Conservation (phyloP, 2,113 vertebrate species). For the Elgaria multicarinata region DNA sequence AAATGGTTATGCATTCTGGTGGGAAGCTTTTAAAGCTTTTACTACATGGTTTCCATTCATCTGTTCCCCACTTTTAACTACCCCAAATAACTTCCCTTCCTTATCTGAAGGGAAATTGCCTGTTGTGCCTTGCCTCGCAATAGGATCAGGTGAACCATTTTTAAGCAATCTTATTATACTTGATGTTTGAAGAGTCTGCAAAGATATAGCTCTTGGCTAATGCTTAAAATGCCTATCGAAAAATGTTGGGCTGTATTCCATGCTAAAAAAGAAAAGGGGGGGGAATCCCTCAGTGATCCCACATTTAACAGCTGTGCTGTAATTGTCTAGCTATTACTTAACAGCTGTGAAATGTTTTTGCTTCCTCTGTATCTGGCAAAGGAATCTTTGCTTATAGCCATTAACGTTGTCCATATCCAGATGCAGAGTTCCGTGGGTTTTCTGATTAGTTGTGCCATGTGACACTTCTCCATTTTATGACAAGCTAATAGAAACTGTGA, state of each 20-base stretch:
- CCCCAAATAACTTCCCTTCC: no score
- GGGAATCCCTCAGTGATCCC: neutral
- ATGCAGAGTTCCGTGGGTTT: neutral
- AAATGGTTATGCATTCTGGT: neutral
- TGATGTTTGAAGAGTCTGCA: neutral
- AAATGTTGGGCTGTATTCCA: neutral
- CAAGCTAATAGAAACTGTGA: neutral
- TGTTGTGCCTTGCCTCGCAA: fast-evolving
- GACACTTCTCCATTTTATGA: neutral
- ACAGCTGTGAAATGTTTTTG: conserved; percentile 20
- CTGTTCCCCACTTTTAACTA: neutral
- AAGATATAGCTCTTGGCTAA: fast-evolving
- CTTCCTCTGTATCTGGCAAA: conserved; percentile 13
- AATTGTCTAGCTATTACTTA: conserved; percentile 21
- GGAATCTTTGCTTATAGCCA: neutral
- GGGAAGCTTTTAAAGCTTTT: neutral
- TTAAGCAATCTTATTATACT: fast-evolving
- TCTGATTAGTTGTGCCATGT: neutral
- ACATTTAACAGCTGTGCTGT: neutral
- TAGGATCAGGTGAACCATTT: fast-evolving
- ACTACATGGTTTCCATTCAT: neutral
- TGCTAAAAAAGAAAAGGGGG: neutral
- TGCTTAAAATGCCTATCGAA: neutral
- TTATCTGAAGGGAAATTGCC: neutral
- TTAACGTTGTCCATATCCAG: neutral